phyloP scores from a whole-genome alignment of 1,140 invertebrate species.

The Venustaconcha ellipsiformis region DNA sequence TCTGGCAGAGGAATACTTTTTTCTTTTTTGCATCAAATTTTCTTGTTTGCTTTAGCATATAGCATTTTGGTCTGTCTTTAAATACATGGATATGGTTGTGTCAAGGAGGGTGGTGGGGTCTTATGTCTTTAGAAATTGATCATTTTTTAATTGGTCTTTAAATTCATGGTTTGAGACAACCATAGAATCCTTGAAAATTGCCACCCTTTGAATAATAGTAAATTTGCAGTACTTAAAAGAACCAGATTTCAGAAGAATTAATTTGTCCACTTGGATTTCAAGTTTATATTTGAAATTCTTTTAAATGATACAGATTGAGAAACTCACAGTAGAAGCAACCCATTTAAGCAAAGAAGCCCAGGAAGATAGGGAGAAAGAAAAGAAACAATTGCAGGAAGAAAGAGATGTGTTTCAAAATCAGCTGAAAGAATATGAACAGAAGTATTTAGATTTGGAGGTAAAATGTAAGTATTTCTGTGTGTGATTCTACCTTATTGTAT shows the following conservation, averaged over 20 bases:
- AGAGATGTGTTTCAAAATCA: slow-evolving; percentile 33
- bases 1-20: no score
- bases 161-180: neutral
- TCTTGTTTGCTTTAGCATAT: neutral
- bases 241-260: neutral
- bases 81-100: neutral
- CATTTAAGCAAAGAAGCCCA: slow-evolving; percentile 15
- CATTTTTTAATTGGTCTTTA: no score
- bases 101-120: neutral
- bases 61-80: neutral
- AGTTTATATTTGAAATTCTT: neutral
- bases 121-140: neutral
- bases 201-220: no score
- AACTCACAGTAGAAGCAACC: slow-evolving; percentile 29
- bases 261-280: neutral
- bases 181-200: neutral
- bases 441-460: slow-evolving; percentile 25
- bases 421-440: slow-evolving; percentile 22
- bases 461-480: slow-evolving; percentile 13
- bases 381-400: slow-evolving; percentile 30
- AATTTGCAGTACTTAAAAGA: neutral
- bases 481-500: no score
- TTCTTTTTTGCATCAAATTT: no score
- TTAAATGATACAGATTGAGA: slow-evolving; percentile 28
- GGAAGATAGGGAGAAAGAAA: slow-evolving; percentile 33